These are phyloP conservation scores for Sebastes diaconus DNA, from an alignment of 2,797 vertebrate species.

Conservation along the genomic window DNA sequence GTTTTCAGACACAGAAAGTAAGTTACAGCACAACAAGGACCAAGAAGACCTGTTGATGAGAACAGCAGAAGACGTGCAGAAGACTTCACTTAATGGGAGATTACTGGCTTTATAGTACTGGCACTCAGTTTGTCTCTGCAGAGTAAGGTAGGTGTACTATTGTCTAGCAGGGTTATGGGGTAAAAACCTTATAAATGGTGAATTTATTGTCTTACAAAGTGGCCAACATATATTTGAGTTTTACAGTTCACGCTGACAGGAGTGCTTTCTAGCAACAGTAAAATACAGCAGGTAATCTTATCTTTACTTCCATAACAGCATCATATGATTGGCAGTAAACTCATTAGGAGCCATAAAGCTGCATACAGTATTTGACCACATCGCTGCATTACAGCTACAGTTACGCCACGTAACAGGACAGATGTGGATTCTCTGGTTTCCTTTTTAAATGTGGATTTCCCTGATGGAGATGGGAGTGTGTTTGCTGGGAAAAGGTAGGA, in stretches of 20 bases:
- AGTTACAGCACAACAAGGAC: background rate
- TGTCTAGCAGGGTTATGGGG: background rate
- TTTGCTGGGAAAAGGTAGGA: background rate
- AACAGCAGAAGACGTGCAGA: background rate
- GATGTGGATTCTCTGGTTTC: background rate
- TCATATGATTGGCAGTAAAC: background rate
- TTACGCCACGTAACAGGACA: background rate
- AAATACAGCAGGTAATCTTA: conserved; percentile 14
- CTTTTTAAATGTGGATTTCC: background rate
- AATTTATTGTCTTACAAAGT: background rate
- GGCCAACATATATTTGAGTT: background rate
- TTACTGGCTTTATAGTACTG: background rate
- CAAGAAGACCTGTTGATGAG: background rate
- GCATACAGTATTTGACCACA: too few species aligned
- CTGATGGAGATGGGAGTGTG: background rate
- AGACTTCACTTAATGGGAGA: background rate
- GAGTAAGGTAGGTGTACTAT: conserved; percentile 48
- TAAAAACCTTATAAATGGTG: background rate
- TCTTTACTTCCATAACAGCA: conserved; percentile 3
- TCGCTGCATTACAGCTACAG: background rate
- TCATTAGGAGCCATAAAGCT: conserved; percentile 8
- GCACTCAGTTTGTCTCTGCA: background rate
- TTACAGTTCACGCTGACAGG: background rate
- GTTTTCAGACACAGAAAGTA: background rate
- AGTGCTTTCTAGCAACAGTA: conserved; percentile 1